Conservation (phyloP, 1,140 invertebrate genomes). For the Saccostrea echinata region DNA sequence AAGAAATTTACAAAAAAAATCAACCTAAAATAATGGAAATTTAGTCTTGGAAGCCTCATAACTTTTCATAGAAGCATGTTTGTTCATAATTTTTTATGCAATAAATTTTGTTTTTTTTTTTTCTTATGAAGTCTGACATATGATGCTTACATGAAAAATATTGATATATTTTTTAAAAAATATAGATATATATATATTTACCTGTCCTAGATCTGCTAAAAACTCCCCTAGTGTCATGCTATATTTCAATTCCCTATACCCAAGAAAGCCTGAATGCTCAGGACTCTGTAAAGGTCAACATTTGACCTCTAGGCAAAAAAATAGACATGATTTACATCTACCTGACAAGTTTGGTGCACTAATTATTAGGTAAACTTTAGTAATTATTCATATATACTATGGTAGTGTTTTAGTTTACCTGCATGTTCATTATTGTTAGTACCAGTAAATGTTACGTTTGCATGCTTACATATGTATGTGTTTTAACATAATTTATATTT, state of each 20-base stretch:
- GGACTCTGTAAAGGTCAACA: not conserved
- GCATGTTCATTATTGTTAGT: not conserved
- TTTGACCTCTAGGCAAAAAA: not conserved
- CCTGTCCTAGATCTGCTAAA: constrained; percentile 11
- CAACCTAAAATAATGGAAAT: too few species aligned
- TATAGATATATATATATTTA: not conserved
- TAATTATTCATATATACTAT: not conserved
- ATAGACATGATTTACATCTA: not conserved
- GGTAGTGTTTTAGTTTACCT: not conserved
- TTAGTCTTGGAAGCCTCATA: too few species aligned
- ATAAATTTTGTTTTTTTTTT: too few species aligned
- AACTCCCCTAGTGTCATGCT: not conserved
- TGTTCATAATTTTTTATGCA: too few species aligned
- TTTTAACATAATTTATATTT: not conserved
- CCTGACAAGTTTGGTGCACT: not conserved
- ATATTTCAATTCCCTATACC: too few species aligned
- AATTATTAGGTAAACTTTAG: constrained; percentile 8
- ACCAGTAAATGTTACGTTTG: not conserved
- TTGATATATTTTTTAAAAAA: not conserved
- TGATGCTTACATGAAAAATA: too few species aligned
- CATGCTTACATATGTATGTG: too few species aligned
- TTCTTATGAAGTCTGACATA: too few species aligned
- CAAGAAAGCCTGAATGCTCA: too few species aligned
- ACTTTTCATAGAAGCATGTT: too few species aligned
- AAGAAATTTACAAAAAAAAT: too few species aligned